These are phyloP conservation scores for Rhynchotus rufescens DNA, from an alignment of 2,797 vertebrate genomes.

Conservation along the genomic window DNA sequence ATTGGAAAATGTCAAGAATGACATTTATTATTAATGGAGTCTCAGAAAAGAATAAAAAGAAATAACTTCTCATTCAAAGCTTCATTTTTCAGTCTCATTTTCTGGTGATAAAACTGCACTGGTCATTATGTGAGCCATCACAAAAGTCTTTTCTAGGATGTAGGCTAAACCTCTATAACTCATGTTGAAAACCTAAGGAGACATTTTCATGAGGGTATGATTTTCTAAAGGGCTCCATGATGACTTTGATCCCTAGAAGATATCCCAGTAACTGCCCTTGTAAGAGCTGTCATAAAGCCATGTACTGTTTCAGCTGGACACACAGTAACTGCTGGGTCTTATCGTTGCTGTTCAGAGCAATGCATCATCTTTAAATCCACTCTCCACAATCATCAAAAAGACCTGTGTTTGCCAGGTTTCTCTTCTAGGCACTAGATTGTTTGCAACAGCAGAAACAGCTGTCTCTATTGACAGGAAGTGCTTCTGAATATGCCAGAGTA, in stretches of 20 bases:
- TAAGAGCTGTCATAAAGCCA: neutral
- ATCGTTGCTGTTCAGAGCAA: neutral
- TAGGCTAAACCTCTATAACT: neutral
- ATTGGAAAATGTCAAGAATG: neutral
- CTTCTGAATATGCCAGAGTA: neutral
- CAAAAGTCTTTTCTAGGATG: neutral
- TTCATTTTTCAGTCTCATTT: neutral
- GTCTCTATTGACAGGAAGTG: neutral
- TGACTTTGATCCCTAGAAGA: neutral
- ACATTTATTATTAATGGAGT: neutral
- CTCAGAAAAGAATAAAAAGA: constrained; percentile 13
- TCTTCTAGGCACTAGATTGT: neutral
- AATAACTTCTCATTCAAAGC: neutral
- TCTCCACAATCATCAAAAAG: neutral
- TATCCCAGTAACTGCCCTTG: neutral
- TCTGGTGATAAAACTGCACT: neutral
- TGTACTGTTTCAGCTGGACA: neutral
- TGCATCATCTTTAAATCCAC: neutral
- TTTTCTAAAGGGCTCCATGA: neutral
- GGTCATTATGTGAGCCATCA: neutral
- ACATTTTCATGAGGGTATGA: neutral
- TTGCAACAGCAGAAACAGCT: neutral
- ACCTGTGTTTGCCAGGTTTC: neutral
- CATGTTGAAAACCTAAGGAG: neutral
- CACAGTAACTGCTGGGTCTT: neutral